A percentile compares a stretch with the other conserved stretches of the same genome.
Conservation (phyloP, 2,888 invertebrate species). For the Celastrina argiolus region DNA sequence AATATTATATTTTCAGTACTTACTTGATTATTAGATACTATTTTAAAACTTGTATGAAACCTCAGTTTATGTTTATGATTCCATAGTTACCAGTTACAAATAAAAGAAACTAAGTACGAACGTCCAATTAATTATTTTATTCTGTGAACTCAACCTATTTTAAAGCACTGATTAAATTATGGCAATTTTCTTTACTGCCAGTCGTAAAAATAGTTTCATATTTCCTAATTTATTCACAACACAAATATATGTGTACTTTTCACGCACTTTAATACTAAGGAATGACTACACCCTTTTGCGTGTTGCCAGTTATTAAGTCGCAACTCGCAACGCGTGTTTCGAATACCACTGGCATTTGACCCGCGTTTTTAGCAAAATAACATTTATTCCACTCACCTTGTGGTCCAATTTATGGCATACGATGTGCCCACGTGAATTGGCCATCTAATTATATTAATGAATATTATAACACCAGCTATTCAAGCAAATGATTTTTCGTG, state of each 20-base stretch:
- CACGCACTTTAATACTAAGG: conserved; percentile 43
- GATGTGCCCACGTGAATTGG: conserved; percentile 34
- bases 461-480: conserved; percentile 39
- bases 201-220: conserved; percentile 19
- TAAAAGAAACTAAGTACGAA: too few species aligned
- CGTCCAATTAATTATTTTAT: background rate
- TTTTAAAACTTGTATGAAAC: too few species aligned
- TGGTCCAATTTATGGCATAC: background rate
- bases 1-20: too few species aligned
- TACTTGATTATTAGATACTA: too few species aligned
- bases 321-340: conserved; percentile 42
- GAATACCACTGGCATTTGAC: conserved; percentile 39
- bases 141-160: background rate
- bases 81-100: too few species aligned
- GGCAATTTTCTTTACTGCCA: background rate
- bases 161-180: conserved; percentile 15
- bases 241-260: conserved; percentile 43
- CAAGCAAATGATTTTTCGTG: conserved; percentile 40
- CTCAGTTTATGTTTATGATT: too few species aligned
- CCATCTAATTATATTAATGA: conserved; percentile 42
- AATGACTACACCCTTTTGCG: conserved; percentile 45
- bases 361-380: conserved; percentile 34
- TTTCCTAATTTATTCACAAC: conserved; percentile 26
- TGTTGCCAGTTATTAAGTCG: conserved; percentile 44
- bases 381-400: conserved; percentile 10